Evolutionary conservation across 2,797 vertebrate genomes (phyloP), one percentile per base, ranked within the genome.

Genomic region (Chloroceryle amazona): DNA sequence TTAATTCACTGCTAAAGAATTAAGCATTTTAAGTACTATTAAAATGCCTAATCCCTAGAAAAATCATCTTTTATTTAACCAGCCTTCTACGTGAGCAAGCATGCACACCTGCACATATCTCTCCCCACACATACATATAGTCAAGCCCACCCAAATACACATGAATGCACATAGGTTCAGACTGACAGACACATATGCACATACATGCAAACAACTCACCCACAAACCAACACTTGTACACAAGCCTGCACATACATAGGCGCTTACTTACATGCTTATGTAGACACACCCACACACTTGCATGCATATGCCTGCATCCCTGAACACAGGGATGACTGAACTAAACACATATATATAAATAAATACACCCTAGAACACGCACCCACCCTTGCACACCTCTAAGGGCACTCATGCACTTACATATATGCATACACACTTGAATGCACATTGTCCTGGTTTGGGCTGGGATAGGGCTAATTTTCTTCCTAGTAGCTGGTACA

Each of bases 261-360:
- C 41, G n/a, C 4, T 13, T 31, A 22, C 5, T 14, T 33, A 21
- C 26, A 4, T 4, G 31, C 6, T 15, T 22, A 28, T 21, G 9
- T 39, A 44, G 54, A 28, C 54, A 58, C 9, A 31, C 10, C 10
- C 31, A 23, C 35, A 42, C 25, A 13, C 3, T 8, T 66, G 31
- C 19, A n/a, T 17, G 4, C 19, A 13, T 22, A 20, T 10, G 14
- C 6, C 35, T 6, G 8, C 60, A 42, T 18, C 41, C 26, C 8
- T 33, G 41, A 54, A 39, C 3, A 9, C 22, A 31, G 1, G 0
- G 1, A 25, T 22, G 11, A 22, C 41, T 14, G 33, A n/a, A 47
- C 13, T 19, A 14, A 10, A 13, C 0, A 5, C 22, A 25, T 33
- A 41, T 5, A 10, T 22, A 26, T n/a, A 37, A n/a, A 66, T 14